These are phyloP conservation scores for Paralichthys olivaceus DNA, from an alignment of 2,113 vertebrate genomes.

Conservation along the genomic window DNA sequence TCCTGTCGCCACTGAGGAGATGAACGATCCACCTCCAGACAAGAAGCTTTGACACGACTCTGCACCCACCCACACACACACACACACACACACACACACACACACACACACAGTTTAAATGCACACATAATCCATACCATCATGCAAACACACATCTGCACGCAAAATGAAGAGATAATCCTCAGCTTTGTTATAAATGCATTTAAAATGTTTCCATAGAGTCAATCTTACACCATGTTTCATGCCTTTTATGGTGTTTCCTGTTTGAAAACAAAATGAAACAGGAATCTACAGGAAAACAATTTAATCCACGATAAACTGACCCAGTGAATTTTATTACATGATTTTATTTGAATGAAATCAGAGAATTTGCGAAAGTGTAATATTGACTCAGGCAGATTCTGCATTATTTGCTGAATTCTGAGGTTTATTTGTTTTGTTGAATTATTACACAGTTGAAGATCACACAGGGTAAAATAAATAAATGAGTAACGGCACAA, in stretches of 20 bases:
- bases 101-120: not conserved
- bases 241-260: slow-evolving; percentile 10
- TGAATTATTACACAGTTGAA: no score
- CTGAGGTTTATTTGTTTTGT: no score
- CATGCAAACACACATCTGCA: not conserved
- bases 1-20: slow-evolving; percentile 59
- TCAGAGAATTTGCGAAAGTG: no score
- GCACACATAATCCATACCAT: not conserved
- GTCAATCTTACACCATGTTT: not conserved
- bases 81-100: slow-evolving; percentile 27
- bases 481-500: no score
- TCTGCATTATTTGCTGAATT: no score
- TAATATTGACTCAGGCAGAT: no score
- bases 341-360: no score
- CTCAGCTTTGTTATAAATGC: slow-evolving; percentile 26
- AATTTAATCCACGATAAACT: no score
- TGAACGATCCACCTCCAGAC: slow-evolving; percentile 61
- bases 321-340: no score
- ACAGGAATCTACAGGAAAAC: no score
- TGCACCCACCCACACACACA: slow-evolving; percentile 15
- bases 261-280: not conserved
- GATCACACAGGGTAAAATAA: no score
- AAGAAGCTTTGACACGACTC: slow-evolving; percentile 47
- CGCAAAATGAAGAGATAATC: slow-evolving; percentile 38
- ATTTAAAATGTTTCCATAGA: not conserved